phyloP scores from a whole-genome alignment of 2,888 invertebrate genomes.

The Cistogaster globosa region DNA sequence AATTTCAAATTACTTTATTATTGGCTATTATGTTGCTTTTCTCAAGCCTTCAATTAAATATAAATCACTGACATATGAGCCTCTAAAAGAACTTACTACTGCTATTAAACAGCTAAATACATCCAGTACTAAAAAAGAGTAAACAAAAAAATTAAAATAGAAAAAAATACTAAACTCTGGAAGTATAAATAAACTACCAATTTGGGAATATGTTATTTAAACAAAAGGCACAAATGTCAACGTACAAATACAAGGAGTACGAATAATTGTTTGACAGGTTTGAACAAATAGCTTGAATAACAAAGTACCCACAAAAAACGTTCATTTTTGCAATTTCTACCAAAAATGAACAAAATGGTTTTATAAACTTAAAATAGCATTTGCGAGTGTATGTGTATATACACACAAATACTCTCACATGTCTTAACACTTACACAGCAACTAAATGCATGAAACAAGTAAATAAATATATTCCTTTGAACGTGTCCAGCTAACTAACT shows the following conservation, averaged over 20 bases:
- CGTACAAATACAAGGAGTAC: slow-evolving; percentile 7
- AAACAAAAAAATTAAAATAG: background rate
- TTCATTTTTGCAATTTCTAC: background rate
- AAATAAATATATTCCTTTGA: background rate
- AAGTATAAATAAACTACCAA: slow-evolving; percentile 63
- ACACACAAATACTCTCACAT: background rate
- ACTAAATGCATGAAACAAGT: slow-evolving; percentile 28
- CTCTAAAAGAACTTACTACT: slow-evolving; percentile 49
- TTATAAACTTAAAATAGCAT: slow-evolving; percentile 51
- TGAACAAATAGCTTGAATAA: slow-evolving; percentile 43
- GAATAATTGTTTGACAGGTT: slow-evolving; percentile 49
- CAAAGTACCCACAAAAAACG: slow-evolving; percentile 17
- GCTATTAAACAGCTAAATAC: slow-evolving; percentile 14
- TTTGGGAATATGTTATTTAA: slow-evolving; percentile 65
- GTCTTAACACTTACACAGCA: slow-evolving; percentile 12
- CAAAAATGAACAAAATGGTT: slow-evolving; percentile 54
- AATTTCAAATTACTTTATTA: slow-evolving; percentile 40
- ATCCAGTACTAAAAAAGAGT: background rate
- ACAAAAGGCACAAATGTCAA: slow-evolving; percentile 60
- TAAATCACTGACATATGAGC: slow-evolving; percentile 43
- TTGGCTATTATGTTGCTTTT: background rate
- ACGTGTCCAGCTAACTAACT: slow-evolving; percentile 31
- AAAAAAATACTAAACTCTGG: slow-evolving; percentile 1
- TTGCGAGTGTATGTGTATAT: background rate
- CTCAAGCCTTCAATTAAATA: slow-evolving; percentile 51